These are phyloP conservation scores for Boulengeromyrus knoepffleri DNA, from an alignment of 2,113 vertebrate genomes.

Conservation along the genomic window DNA sequence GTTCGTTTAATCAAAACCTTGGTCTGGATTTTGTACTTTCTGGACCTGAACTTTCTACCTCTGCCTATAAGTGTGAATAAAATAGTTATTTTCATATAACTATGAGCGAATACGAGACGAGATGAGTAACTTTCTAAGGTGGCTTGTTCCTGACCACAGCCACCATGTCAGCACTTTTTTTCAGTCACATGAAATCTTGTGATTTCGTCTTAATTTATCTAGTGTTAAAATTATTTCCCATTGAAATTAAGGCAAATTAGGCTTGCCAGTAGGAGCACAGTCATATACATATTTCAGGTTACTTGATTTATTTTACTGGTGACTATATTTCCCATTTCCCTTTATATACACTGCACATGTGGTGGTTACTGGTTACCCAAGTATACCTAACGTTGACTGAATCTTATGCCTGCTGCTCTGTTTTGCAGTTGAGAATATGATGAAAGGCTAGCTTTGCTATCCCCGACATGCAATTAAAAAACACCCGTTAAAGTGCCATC, in stretches of 20 bases:
- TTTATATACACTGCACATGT: background rate
- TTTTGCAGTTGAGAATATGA: constrained; percentile 29
- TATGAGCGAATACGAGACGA: background rate
- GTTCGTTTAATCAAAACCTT: background rate
- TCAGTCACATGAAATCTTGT: background rate
- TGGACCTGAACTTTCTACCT: background rate
- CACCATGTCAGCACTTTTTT: background rate
- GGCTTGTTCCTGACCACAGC: background rate
- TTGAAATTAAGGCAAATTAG: background rate
- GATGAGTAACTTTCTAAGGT: background rate
- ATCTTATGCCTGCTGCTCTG: background rate
- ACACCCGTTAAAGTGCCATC: constrained; percentile 34
- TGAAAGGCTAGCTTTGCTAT: constrained; percentile 29
- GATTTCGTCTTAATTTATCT: background rate
- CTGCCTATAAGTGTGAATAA: background rate
- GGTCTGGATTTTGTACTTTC: background rate
- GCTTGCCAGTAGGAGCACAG: background rate
- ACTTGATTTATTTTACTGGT: background rate
- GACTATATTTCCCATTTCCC: background rate
- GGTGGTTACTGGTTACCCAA: background rate
- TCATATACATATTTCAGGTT: background rate
- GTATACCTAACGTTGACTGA: background rate
- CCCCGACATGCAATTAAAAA: constrained; percentile 38
- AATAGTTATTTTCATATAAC: background rate
- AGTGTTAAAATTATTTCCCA: background rate